Base-by-base conservation (phyloP, 2,888 invertebrate species). In the Drosophila sordidapex region DNA sequence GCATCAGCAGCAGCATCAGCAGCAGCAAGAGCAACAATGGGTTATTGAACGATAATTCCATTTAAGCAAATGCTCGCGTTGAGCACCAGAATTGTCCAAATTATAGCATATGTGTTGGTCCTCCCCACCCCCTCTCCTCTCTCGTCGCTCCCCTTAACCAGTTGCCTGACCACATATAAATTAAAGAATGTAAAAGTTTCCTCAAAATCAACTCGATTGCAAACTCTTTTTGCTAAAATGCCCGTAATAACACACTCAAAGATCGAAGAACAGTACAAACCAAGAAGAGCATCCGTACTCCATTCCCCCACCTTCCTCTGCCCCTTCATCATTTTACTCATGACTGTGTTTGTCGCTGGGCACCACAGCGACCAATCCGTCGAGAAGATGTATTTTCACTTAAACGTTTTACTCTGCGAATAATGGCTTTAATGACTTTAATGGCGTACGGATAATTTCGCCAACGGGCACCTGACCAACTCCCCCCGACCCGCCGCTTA, bases 391-490 rank as follows among this genome's bases (percentile, higher is more conserved):
- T 80, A 83, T 87, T 91, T 85, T 80, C 77, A 78, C 81, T 85
- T 91, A 91, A 89, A 91, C 90, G 89, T 80, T 89, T 90, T 84
- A 87, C 89, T 82, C 76, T 62, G 75, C 85, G 79, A 81, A 77
- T 89, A 91, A 91, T 89, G 90, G 76, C 74, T 87, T 87, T 89
- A 90, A 90, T 89, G 91, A 83, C 82, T 81, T 87, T 89, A 87
- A 89, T 91, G 89, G 89, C 80, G 75, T 81, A 77, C 79, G 76
- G 77, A 84, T 83, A 84, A 91, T 89, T 90, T 91, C 68, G 74
- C 84, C 84, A 69, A 53, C 74, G 79, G 90, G 81, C 82, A 80
- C 59, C 52, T 63, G 71, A 46, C 52, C 21, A 38, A 10, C 38
- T 8, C 53, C 53, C 25, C 38, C 48, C 21, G 21, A 31, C 38